phyloP scores from a whole-genome alignment of 2,113 vertebrate species.

The Rhineura floridana region DNA sequence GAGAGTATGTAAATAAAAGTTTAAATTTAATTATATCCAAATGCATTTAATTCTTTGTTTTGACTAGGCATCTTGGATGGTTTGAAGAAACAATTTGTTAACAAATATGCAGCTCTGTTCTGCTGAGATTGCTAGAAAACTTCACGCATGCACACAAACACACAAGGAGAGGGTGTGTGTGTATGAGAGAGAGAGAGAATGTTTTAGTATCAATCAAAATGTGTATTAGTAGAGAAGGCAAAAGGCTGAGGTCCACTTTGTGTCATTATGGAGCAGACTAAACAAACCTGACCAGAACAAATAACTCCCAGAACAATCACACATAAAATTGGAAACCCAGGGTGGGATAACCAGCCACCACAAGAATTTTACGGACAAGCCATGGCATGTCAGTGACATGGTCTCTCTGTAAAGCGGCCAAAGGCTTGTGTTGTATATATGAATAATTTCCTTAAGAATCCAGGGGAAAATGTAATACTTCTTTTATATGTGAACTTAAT shows the following conservation, averaged over 20 bases:
- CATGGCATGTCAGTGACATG: conserved; percentile 78
- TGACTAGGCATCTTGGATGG: conserved; percentile 67
- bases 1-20: conserved; percentile 3
- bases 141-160: conserved; percentile 67
- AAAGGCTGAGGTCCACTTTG: conserved; percentile 79
- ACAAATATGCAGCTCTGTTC: conserved; percentile 74
- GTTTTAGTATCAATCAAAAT: conserved; percentile 77
- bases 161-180: neutral
- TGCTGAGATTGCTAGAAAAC: conserved; percentile 66
- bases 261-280: conserved; percentile 83
- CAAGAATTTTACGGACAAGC: conserved; percentile 77
- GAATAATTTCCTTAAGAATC: conserved; percentile 91
- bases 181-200: conserved; percentile 36
- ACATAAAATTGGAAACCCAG: conserved; percentile 70
- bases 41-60: conserved; percentile 50
- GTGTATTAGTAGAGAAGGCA: conserved; percentile 76
- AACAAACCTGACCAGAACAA: conserved; percentile 78
- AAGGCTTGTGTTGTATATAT: conserved; percentile 80
- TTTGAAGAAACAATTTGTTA: conserved; percentile 78
- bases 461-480: conserved; percentile 79
- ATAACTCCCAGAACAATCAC: conserved; percentile 74
- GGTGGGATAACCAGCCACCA: conserved; percentile 71
- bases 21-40: conserved; percentile 48
- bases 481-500: conserved; percentile 78
- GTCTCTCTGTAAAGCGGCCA: conserved; percentile 80